Conservation (phyloP, 1,140 invertebrate genomes). For the Nasonia giraulti region DNA sequence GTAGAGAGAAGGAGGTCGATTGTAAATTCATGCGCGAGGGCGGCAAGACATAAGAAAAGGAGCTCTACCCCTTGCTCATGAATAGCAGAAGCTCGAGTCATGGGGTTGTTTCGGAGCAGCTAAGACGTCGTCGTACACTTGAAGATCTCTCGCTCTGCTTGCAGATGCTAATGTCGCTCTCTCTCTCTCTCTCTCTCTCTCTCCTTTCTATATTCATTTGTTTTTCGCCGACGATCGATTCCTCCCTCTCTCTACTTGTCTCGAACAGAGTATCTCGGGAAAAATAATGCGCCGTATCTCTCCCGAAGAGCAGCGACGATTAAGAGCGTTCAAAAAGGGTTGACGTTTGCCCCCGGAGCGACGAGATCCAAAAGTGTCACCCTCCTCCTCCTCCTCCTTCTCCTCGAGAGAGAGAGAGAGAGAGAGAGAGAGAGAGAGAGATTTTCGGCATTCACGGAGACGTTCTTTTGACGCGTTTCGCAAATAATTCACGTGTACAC, state of each 20-base stretch:
- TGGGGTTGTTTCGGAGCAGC: conserved; percentile 58
- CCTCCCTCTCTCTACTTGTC: too few relatives aligned
- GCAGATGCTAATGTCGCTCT: conserved; percentile 60
- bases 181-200: neutral
- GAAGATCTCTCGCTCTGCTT: neutral
- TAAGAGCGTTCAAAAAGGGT: conserved; percentile 35
- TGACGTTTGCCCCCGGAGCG: neutral
- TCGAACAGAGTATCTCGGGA: too few relatives aligned
- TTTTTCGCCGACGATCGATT: too few relatives aligned
- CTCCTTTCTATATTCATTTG: too few relatives aligned
- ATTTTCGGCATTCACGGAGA: conserved; percentile 33
- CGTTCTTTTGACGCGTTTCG: too few relatives aligned
- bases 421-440: too few relatives aligned
- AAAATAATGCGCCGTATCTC: too few relatives aligned
- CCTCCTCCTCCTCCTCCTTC: too few relatives aligned
- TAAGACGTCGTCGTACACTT: conserved; percentile 56
- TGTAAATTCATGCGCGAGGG: conserved; percentile 64
- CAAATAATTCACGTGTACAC: too few relatives aligned
- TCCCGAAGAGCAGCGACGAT: neutral
- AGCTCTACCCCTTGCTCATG: conserved; percentile 56
- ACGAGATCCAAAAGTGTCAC: neutral
- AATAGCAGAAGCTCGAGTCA: conserved; percentile 64
- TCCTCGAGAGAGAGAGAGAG: neutral
- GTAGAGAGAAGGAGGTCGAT: conserved; percentile 28
- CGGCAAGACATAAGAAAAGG: conserved; percentile 43